Evolutionary conservation across 2,797 vertebrate species (phyloP), one percentile per base, ranked within the genome.

Genomic region (Darevskia mixta): DNA sequence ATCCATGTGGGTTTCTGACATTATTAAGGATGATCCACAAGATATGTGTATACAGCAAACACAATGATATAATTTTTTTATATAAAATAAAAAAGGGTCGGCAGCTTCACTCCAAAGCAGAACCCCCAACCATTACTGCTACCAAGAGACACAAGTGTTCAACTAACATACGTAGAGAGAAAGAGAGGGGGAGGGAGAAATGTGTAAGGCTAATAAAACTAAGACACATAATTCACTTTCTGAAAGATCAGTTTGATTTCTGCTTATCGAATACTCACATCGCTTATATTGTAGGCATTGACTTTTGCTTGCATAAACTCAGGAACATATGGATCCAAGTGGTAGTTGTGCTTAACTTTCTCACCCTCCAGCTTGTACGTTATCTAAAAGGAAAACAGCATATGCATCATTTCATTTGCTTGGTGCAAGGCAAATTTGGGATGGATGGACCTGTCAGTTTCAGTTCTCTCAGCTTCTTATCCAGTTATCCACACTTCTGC

Each of bases 281-380:
- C 96, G 92, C 99, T 99, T 95, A 99, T 95, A 94, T 98, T 99
- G 93, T 95, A 94, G 91, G 98, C 98, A 0, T 99, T 99, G 95
- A 97, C 98, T 93, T 96, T 98, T 88, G 99, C 98, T 95, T 98
- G 98, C 93, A 98, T 95, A 90, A 99, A 97, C 92, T 98, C 97
- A 76, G 98, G 99, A 71, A 96, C 88, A 88, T 99, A 98, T 25
- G 97, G 38, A 86, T 99, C 98, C 80, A 99, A 97, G 29, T 98
- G 97, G 86, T 99, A 99, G 20, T 98, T 99, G 95, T 98, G 99
- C 95, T 97, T 97, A 89, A 97, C 94, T 95, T 98, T 98, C 95
- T 99, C 98, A 85, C 98, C 98, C 77, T 97, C 98, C 93, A 98
- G 96, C 94, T 98, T 99, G 89, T 99, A 99, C 3, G 97, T 96